Conservation (phyloP, 64 coral and sea anemone genomes). For the Astreopora myriophthalma region DNA sequence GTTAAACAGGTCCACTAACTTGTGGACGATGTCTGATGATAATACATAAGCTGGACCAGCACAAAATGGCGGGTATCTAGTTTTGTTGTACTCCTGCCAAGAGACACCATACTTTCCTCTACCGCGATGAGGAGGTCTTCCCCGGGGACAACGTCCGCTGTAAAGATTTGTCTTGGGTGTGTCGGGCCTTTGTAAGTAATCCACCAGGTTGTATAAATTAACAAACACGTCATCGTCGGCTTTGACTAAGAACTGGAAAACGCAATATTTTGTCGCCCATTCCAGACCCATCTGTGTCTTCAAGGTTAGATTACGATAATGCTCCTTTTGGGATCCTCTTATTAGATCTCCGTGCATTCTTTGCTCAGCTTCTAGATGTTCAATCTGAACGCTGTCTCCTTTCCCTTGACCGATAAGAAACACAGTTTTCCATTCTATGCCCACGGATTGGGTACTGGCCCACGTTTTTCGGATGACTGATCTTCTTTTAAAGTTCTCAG, state of each 20-base stretch:
- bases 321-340: background rate
- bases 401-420: background rate
- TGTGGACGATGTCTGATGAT: background rate
- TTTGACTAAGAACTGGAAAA: slow-evolving; percentile 23
- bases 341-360: background rate
- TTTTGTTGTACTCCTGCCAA: background rate
- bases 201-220: background rate
- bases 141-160: background rate
- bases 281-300: background rate
- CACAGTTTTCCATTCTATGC: background rate
- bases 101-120: background rate
- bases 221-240: slow-evolving; percentile 19
- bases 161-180: background rate
- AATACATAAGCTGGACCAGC: background rate
- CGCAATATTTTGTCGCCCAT: slow-evolving; percentile 9
- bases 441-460: background rate
- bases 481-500: background rate
- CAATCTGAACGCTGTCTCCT: background rate
- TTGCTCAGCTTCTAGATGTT: background rate
- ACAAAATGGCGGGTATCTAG: background rate
- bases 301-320: background rate
- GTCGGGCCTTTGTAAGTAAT: background rate
- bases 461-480: background rate
- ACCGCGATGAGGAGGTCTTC: background rate
- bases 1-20: background rate